Evolutionary conservation across 2,113 vertebrate species (phyloP).

Genomic region (Oncorhynchus keta): DNA sequence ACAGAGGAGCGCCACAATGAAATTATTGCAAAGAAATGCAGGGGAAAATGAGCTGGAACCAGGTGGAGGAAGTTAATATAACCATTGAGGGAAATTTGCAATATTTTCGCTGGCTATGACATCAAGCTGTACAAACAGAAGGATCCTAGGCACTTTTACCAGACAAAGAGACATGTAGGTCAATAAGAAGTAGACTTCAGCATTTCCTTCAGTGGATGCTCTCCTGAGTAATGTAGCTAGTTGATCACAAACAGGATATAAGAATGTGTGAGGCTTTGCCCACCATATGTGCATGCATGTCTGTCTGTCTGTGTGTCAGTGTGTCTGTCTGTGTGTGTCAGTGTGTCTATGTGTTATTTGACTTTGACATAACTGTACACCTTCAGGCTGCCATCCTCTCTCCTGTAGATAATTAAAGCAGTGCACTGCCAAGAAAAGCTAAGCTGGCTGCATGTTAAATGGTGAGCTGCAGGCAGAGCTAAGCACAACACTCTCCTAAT

Average conservation of each 20-base stretch:
- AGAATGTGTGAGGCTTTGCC: background rate
- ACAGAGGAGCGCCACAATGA: background rate
- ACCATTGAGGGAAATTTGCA: conserved; percentile 7
- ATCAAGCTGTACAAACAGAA: conserved; percentile 14
- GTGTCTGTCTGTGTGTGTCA: too few species aligned
- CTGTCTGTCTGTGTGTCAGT: too few species aligned
- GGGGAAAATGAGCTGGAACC: background rate
- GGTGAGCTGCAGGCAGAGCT: conserved; percentile 19
- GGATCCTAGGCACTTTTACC: background rate
- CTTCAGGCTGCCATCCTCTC: background rate
- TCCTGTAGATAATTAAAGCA: conserved; percentile 15
- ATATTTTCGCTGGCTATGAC: background rate
- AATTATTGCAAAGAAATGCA: too few species aligned
- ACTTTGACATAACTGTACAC: background rate
- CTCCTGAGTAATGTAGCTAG: background rate
- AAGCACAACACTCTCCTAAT: conserved; percentile 17
- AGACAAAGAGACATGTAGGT: background rate
- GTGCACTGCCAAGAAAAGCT: conserved; percentile 25
- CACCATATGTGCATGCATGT: too few species aligned
- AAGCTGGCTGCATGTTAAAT: conserved; percentile 15
- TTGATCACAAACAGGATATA: background rate
- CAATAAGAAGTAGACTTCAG: background rate
- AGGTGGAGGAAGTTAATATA: background rate
- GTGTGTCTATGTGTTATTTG: too few species aligned
- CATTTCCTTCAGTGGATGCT: background rate